Base-by-base conservation (phyloP, 2,888 invertebrate genomes). In the Latheticus oryzae region DNA sequence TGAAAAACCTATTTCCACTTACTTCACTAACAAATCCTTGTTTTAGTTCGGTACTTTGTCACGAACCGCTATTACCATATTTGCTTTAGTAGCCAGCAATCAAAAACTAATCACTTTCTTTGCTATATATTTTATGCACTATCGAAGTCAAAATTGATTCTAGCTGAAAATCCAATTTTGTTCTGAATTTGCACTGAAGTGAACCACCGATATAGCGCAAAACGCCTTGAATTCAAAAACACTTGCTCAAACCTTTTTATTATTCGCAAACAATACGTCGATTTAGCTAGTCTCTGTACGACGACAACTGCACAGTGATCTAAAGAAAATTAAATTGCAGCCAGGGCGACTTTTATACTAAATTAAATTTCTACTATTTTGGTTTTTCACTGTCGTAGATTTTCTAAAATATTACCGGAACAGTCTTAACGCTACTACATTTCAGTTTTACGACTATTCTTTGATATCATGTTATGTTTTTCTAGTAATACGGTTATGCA, bases 231-330 rank as follows among this genome's bases (percentile, higher is more conserved):
- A 42, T 42, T 28, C 42, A 42, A 42, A 26, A 42, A 42, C 42
- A 42, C 42, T 42, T 28, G 42, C 40, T 40, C 40, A 40, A 43
- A 26, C 32, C 19, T 21, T 45, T 45, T 32, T 45, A 45, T 45
- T 45, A 45, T 33, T 45, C 45, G 19, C 45, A 45, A 45, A 45
- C 45, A 45, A 45, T 45, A 45, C 12, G 24, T 19, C 19, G 45
- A 45, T 32, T 45, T 45, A 32, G 45, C 21, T 5, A 43, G 42
- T 26, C 19, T 45, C 30, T 4, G 28, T 42, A 45, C 43, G 43
- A 30, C 43, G 43, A 30, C 30, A 28, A 43, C 17, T 32, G 45
- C 13, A 45, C 45, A 2, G 8, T 9, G 32, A 45, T 32, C 21
- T 13, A 9, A 30, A 33, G 45, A 45, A 45, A 45, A 45, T 45